Percentiles rank a stretch among this genome's conserved stretches.
phyloP scores from a whole-genome alignment of 2,113 vertebrate genomes.

The Rhynchomys soricoides region DNA sequence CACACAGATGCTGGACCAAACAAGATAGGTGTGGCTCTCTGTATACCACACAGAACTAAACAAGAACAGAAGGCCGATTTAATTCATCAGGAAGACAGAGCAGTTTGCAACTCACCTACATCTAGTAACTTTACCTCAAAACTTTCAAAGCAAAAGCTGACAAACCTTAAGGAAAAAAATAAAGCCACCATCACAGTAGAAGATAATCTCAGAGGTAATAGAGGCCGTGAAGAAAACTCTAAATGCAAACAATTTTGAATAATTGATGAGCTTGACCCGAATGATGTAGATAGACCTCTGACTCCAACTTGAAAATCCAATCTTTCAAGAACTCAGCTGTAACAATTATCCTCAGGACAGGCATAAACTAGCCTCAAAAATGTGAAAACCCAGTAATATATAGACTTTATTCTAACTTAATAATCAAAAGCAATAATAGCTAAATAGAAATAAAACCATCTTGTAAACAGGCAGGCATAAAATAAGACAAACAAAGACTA shows the following conservation, averaged over 20 bases:
- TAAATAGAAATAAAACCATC: neutral
- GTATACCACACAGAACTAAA: neutral
- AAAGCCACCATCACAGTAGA: neutral
- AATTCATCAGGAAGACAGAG: neutral
- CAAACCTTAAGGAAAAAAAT: neutral
- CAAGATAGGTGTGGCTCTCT: too few relatives aligned
- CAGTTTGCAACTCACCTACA: neutral
- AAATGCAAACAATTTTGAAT: neutral
- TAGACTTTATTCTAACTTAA: neutral
- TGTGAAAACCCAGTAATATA: neutral
- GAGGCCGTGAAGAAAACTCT: neutral
- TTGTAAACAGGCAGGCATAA: neutral
- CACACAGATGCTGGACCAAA: neutral
- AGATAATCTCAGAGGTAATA: neutral
- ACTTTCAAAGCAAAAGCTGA: slow-evolving; percentile 16
- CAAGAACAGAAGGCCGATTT: neutral
- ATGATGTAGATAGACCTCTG: neutral
- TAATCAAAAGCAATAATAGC: slow-evolving; percentile 15
- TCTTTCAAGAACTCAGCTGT: neutral
- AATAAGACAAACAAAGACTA: neutral
- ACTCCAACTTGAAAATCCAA: neutral
- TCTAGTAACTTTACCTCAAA: neutral
- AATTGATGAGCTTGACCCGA: neutral
- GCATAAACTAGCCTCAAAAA: neutral
- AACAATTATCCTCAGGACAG: neutral